Evolutionary conservation across 2,113 vertebrate genomes (phyloP), one percentile per base, ranked within the genome.

Genomic region (Ammodramus savannarum): DNA sequence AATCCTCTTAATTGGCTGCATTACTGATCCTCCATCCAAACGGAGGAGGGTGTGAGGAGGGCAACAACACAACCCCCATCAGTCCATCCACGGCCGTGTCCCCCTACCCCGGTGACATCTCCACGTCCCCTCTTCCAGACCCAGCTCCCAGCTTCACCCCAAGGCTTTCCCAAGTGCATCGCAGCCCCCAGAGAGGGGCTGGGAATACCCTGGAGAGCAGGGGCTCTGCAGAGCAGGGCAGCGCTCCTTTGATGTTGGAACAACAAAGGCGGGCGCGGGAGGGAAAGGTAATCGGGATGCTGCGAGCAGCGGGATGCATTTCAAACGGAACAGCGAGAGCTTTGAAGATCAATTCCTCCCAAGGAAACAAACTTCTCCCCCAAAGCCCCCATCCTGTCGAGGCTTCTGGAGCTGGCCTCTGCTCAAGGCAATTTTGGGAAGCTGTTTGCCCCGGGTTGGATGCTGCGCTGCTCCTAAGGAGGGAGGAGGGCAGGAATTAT

Each of bases 211-310:
- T 0, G 2, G 36, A 5, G 16, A 89, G 48, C 59, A 5, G 48
- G 71, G 78, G 13, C 48, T 75, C 26, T 7, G 69, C 2, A 0
- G 89, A 85, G 51, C 85, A 54, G 73, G 79, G 67, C 82, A 90
- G 80, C 11, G 2, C 3, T 57, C 11, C 95, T 97, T 96, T 97
- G 95, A 97, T 96, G 95, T 52, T 79, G 54, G 74, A 95, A 95
- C 95, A 96, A 96, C 96, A 95, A 95, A 97, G 96, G 51, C 34
- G 29, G 19, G 43, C 3, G 7, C 41, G 76, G 41, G 88, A 78
- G 41, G 63, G 89, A 54, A 63, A 95, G 83, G 93, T 71, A 75
- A 93, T 84, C 15, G 36, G 41, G 91, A 87, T 54, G 87, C 90
- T 6, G 31, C 31, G 22, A 93, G 38, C 88, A 89, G 95, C 79